These are phyloP conservation scores for Cerceris ruficornis DNA, from an alignment of 2,888 invertebrate species.

Conservation along the genomic window DNA sequence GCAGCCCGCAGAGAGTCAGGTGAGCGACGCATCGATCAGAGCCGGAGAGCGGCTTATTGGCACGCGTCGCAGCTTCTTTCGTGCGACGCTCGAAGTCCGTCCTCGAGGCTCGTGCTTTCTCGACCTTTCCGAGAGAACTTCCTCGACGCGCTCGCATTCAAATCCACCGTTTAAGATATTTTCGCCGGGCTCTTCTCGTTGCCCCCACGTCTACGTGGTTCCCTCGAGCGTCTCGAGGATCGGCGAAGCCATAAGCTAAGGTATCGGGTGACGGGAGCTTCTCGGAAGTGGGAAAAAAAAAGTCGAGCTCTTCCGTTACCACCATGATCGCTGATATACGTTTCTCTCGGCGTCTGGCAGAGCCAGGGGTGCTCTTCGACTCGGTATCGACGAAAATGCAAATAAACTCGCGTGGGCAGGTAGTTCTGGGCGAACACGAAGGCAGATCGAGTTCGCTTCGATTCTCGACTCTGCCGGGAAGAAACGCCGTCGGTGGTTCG, in stretches of 20 bases:
- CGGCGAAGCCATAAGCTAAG: too few species aligned
- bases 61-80: slow-evolving; percentile 17
- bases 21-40: slow-evolving; percentile 57
- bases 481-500: slow-evolving; percentile 13
- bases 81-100: background rate
- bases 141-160: too few species aligned
- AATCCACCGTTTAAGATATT: too few species aligned
- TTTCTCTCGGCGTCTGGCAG: background rate
- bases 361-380: slow-evolving; percentile 7
- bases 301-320: too few species aligned
- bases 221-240: too few species aligned
- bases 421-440: slow-evolving; percentile 38
- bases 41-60: slow-evolving; percentile 46
- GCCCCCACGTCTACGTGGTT: too few species aligned
- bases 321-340: background rate
- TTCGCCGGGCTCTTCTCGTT: too few species aligned
- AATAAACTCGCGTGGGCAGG: slow-evolving; percentile 61
- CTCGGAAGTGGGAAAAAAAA: too few species aligned
- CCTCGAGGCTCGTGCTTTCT: background rate
- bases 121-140: background rate
- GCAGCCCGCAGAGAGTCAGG: slow-evolving; percentile 47
- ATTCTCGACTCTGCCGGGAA: slow-evolving; percentile 20
- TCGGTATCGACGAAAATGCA: slow-evolving; percentile 56
- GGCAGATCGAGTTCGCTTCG: slow-evolving; percentile 43
- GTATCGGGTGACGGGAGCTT: too few species aligned